Evolutionary conservation across 2,888 invertebrate genomes (phyloP).

Genomic region (Ametastegia equiseti): DNA sequence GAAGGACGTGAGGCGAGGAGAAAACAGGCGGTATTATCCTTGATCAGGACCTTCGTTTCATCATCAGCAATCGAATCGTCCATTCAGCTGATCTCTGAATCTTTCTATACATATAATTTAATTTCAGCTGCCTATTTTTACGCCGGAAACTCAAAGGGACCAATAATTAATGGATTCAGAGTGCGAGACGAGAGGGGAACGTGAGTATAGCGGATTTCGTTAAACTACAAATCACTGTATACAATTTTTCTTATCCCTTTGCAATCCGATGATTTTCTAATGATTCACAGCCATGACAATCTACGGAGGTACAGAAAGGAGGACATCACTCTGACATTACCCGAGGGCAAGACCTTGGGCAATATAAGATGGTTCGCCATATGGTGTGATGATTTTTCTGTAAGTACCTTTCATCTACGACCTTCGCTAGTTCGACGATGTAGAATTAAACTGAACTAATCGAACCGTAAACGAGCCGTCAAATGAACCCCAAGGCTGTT

Average conservation of each 20-base stretch:
- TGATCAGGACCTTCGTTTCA: background rate
- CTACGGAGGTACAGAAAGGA: conserved; percentile 89
- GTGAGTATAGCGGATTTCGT: conserved; percentile 72
- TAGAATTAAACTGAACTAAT: background rate
- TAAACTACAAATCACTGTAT: background rate
- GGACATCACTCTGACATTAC: conserved; percentile 89
- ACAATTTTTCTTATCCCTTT: conserved; percentile 51
- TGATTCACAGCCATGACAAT: conserved; percentile 80
- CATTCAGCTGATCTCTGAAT: too few relatives aligned
- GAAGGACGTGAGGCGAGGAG: too few relatives aligned
- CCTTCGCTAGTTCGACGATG: background rate
- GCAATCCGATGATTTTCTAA: too few relatives aligned
- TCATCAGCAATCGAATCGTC: background rate
- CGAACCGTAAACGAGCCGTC: background rate
- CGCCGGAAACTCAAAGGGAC: conserved; percentile 85
- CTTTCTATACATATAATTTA: too few relatives aligned
- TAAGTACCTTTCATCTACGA: conserved; percentile 72
- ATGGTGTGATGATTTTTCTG: conserved; percentile 94
- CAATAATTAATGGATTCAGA: conserved; percentile 84
- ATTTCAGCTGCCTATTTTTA: conserved; percentile 92
- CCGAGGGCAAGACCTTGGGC: conserved; percentile 90
- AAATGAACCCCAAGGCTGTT: background rate
- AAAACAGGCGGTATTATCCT: too few relatives aligned
- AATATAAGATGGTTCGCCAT: conserved; percentile 93
- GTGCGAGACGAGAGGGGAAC: conserved; percentile 90